A percentile compares a stretch with the other conserved stretches of the same genome.
Conservation (phyloP, 2,888 invertebrate genomes). For the Eupithecia subfuscata region DNA sequence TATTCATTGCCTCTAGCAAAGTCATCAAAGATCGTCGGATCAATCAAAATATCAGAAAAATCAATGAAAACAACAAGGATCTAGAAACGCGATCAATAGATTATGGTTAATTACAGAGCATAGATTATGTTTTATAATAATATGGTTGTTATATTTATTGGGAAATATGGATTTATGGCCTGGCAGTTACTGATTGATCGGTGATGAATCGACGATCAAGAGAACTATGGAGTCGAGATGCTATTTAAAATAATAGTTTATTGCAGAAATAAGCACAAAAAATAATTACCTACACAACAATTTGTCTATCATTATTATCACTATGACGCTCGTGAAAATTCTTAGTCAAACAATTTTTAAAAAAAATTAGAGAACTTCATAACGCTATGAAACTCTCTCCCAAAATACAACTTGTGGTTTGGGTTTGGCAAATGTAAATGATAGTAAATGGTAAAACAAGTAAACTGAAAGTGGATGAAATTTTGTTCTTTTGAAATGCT, state of each 20-base stretch:
- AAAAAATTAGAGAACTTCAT: too few species aligned
- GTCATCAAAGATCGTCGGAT: conserved; percentile 25
- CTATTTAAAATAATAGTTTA: background rate
- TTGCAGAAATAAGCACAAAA: too few species aligned
- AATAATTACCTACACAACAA: too few species aligned
- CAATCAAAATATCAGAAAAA: conserved; percentile 34
- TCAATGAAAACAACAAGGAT: conserved; percentile 33
- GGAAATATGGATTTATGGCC: conserved; percentile 72
- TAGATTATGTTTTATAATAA: conserved; percentile 69
- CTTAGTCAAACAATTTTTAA: too few species aligned
- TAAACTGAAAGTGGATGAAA: too few species aligned
- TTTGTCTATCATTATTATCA: too few species aligned
- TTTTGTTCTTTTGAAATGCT: too few species aligned
- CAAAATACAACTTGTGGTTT: too few species aligned
- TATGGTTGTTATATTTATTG: conserved; percentile 52
- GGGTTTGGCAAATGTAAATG: too few species aligned
- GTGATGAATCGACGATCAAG: conserved; percentile 66
- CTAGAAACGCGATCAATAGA: conserved; percentile 43
- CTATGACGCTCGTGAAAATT: too few species aligned
- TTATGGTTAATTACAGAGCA: conserved; percentile 58
- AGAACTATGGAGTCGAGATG: conserved; percentile 53
- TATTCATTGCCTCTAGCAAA: conserved; percentile 24
- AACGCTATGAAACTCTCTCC: too few species aligned
- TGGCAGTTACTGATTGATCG: conserved; percentile 73
- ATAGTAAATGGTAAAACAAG: too few species aligned